Base-by-base conservation (phyloP, 35 echinoderm and acorn worm genomes). In the Antedon bifida region DNA sequence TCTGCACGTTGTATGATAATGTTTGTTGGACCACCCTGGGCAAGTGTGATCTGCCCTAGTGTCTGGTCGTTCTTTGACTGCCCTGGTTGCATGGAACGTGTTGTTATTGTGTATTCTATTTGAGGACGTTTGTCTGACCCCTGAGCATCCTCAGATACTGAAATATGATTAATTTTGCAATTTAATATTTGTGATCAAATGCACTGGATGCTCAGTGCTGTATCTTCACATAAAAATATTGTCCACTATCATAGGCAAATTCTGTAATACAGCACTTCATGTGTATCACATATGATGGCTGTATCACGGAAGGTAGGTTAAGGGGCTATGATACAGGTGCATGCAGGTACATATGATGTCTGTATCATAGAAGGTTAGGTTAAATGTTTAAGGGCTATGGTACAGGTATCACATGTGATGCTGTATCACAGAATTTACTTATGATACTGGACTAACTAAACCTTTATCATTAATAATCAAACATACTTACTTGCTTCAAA, bases 401-500 rank as follows among this genome's bases (percentile, higher is more conserved):
- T n/a, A n/a, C n/a, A n/a, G n/a, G n/a, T n/a, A n/a, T n/a, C n/a
- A n/a, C n/a, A n/a, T n/a, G n/a, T n/a, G n/a, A n/a, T n/a, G n/a
- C n/a, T n/a, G n/a, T n/a, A n/a, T n/a, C n/a, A n/a, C n/a, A n/a
- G n/a, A n/a, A n/a, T n/a, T n/a, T n/a, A n/a, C n/a, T n/a, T n/a
- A n/a, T n/a, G n/a, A n/a, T n/a, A n/a, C n/a, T n/a, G n/a, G n/a
- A n/a, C n/a, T n/a, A n/a, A n/a, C n/a, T n/a, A n/a, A n/a, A n/a
- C n/a, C n/a, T n/a, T n/a, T n/a, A n/a, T n/a, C n/a, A n/a, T n/a
- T n/a, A n/a, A n/a, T n/a, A n/a, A n/a, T 31, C 35, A 85, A 34
- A 44, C 36, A 30, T n/a, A 80, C 39, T 85, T 35, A 83, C 35
- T 32, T 36, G 74, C 74, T 34, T 86, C 75, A 17, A 44, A 31